Evolutionary conservation across 92 coral and sea anemone genomes (phyloP).

Genomic region (Porites lobata): DNA sequence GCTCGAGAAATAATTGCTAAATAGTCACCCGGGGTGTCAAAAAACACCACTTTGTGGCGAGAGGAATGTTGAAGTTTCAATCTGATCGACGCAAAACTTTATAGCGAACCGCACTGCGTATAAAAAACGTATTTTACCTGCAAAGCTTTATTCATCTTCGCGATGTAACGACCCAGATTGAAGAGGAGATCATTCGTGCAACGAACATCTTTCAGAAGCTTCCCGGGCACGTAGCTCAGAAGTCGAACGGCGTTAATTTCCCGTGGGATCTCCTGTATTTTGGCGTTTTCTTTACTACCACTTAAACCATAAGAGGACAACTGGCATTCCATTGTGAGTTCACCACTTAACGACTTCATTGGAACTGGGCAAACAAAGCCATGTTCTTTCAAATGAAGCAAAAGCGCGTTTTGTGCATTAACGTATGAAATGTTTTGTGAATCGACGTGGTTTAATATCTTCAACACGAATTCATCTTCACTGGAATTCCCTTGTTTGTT

Average conservation of each 20-base stretch:
- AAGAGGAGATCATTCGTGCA: conserved; percentile 36
- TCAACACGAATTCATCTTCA: conserved; percentile 71
- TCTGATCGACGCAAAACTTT: too few relatives aligned
- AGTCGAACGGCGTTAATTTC: conserved; percentile 61
- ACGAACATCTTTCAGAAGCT: conserved; percentile 34
- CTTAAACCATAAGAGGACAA: not conserved
- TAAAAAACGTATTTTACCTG: conserved; percentile 46
- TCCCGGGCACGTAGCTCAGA: conserved; percentile 70
- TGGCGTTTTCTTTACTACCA: not conserved
- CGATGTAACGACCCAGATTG: conserved; percentile 65
- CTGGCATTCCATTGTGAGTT: not conserved
- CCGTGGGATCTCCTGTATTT: not conserved
- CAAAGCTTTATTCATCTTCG: conserved; percentile 48
- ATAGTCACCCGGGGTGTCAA: too few relatives aligned
- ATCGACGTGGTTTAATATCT: conserved; percentile 76
- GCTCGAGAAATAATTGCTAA: too few relatives aligned
- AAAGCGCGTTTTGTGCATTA: conserved; percentile 67
- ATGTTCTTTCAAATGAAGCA: conserved; percentile 56
- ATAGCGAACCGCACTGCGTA: too few relatives aligned
- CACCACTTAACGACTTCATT: conserved; percentile 24
- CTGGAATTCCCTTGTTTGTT: not conserved
- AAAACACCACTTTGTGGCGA: too few relatives aligned
- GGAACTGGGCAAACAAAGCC: conserved; percentile 75
- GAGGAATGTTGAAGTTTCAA: too few relatives aligned
- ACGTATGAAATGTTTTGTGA: conserved; percentile 44